Evolutionary conservation across 1,140 invertebrate species (phyloP), one percentile per base, ranked within the genome.

Genomic region (Schlechtendalia chinensis): DNA sequence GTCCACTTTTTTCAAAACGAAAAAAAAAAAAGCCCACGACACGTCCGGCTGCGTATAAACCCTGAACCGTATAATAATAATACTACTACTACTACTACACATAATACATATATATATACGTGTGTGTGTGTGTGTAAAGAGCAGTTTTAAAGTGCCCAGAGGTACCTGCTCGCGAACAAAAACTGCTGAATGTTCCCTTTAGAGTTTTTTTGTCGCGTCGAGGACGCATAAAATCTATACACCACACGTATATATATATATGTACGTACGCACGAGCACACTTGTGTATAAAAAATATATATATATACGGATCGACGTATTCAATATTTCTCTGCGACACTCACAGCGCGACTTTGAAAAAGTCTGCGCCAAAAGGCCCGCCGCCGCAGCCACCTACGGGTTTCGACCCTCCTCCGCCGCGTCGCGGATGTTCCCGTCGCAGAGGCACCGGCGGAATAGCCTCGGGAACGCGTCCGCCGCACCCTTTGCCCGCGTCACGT

Each of bases 341-440:
- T 79, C 75, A 50, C 75, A 79, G 75, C 75, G 61, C 75, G 75
- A 79, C 58, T 79, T 63, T 79, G 75, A 79, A 77, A 75, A 79
- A 79, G 75, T 63, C 75, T 79, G 75, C 75, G 75, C 75, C 75
- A 79, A 79, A 79, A 79, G 75, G 75, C 58, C 39, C 58, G n/a
- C 56, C 56, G 58, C 45, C 59, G 24, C 45, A 27, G 61, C 75
- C 58, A 79, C 75, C 75, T 58, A 61, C 58, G 75, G 58, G 75
- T 79, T 79, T 79, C 29, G 58, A 63, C 39, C 75, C 75, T 47
- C 39, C 56, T n/a, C 24, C 32, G 14, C 47, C 32, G 22, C 74
- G 22, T 19, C 17, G 29, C 11, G 54, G 58, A 54, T 19, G 27
- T 29, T 29, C 24, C 69, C 19, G 50, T 74, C 71, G 71, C 56